These are phyloP conservation scores for Sanderia malayensis DNA, from an alignment of 30 jellyfish, hydroid and myxozoan species.

Conservation along the genomic window DNA sequence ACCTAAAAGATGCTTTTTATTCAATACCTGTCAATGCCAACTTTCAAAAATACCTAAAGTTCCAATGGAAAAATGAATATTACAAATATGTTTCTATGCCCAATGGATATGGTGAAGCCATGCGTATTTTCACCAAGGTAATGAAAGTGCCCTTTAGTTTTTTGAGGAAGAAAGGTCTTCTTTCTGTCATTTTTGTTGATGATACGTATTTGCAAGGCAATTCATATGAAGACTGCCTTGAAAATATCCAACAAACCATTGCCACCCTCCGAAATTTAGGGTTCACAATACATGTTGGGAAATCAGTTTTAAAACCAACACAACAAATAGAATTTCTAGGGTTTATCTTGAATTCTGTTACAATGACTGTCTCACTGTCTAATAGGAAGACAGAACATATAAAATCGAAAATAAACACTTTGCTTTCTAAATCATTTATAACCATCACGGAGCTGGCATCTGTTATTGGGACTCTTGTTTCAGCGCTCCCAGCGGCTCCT, in stretches of 20 bases:
- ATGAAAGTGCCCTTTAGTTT: not conserved
- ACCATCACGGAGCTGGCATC: not conserved
- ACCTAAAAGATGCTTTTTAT: constrained; percentile 26
- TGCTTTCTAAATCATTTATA: not conserved
- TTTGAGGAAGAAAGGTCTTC: not conserved
- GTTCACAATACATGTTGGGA: not conserved
- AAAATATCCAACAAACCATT: not conserved
- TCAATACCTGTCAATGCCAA: constrained; percentile 7
- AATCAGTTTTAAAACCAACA: constrained; percentile 4
- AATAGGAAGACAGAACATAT: not conserved
- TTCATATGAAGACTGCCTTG: not conserved
- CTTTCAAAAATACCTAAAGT: constrained; percentile 32
- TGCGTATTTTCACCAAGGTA: constrained; percentile 11
- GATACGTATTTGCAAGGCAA: not conserved
- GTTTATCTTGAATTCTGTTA: not conserved
- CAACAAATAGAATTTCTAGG: too few relatives aligned
- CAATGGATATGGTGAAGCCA: constrained; percentile 10
- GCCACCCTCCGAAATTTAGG: not conserved
- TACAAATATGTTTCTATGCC: not conserved
- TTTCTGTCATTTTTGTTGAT: constrained; percentile 4
- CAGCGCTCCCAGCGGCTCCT: not conserved
- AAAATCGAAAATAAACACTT: not conserved
- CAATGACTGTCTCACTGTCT: not conserved
- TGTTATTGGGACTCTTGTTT: too few relatives aligned
- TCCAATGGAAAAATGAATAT: not conserved